Evolutionary conservation across 35 echinoderm and acorn worm species (phyloP).

Genomic region (Lytechinus variegatus): DNA sequence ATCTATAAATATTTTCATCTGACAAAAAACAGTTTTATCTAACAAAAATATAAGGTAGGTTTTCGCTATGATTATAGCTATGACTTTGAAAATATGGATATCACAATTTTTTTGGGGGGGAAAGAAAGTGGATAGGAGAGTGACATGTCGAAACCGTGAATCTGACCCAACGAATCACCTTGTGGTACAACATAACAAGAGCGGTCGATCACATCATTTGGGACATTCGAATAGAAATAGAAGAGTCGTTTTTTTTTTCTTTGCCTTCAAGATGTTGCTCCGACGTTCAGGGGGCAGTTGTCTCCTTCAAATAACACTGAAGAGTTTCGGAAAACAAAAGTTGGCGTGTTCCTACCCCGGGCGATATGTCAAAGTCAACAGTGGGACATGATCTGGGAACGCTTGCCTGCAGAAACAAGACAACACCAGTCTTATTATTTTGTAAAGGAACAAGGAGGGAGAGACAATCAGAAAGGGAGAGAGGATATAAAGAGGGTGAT

Average conservation of each 20-base stretch:
- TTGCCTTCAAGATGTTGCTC: neutral
- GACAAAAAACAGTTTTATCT: too few relatives aligned
- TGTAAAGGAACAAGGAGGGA: neutral
- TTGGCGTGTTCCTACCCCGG: neutral
- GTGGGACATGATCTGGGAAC: neutral
- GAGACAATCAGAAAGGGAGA: neutral
- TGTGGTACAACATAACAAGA: neutral
- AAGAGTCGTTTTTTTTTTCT: neutral
- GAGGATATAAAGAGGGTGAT: neutral
- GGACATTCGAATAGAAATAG: neutral
- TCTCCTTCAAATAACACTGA: slow-evolving; percentile 18
- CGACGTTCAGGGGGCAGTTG: neutral
- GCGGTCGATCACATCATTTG: neutral
- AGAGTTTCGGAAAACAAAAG: slow-evolving; percentile 12
- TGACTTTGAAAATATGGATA: too few relatives aligned
- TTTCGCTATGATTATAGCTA: too few relatives aligned
- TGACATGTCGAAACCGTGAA: neutral
- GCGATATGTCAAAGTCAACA: neutral
- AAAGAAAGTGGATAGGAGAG: neutral
- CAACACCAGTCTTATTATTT: neutral
- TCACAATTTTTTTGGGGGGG: neutral
- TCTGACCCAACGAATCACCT: neutral
- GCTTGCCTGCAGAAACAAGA: neutral
- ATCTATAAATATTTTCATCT: too few relatives aligned
- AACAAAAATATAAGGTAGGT: too few relatives aligned